A percentile compares a stretch with the other conserved stretches of the same genome.
Conservation (phyloP, 1,140 invertebrate species). For the Trachelipus rathkii region DNA sequence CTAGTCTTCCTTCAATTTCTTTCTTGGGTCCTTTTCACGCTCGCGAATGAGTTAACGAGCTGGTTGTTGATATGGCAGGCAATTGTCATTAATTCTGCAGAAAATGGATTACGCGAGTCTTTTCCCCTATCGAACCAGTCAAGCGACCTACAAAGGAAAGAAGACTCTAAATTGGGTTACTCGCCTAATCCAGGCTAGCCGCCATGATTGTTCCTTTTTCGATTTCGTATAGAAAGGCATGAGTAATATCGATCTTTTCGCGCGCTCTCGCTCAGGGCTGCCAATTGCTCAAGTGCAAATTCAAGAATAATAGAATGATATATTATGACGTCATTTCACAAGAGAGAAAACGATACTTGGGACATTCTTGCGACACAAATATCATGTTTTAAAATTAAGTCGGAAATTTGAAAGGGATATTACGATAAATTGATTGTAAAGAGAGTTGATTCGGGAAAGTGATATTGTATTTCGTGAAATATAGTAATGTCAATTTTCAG, state of each 20-base stretch:
- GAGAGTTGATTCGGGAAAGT: background rate
- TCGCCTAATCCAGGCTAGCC: background rate
- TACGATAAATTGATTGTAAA: conserved; percentile 1
- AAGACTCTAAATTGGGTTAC: background rate
- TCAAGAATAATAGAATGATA: background rate
- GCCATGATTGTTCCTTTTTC: conserved; percentile 3
- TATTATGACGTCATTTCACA: background rate
- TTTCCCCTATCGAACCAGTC: background rate
- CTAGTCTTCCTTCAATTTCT: background rate
- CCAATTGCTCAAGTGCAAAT: background rate
- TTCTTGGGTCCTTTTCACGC: background rate
- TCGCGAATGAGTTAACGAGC: conserved; percentile 2
- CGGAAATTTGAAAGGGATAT: conserved; percentile 1
- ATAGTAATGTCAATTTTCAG: background rate
- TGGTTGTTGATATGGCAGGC: conserved; percentile 2
- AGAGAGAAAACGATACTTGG: background rate
- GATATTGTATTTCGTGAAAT: background rate
- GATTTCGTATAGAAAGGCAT: background rate
- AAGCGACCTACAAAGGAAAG: background rate
- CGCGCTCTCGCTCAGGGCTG: background rate
- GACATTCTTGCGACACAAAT: background rate
- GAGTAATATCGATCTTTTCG: background rate
- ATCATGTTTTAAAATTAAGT: conserved; percentile 1
- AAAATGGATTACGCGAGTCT: background rate
- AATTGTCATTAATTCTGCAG: conserved; percentile 3